Percentiles rank a stretch among this genome's conserved stretches.
phyloP scores from a whole-genome alignment of 2,888 invertebrate species.

The Halictus quadricinctus region DNA sequence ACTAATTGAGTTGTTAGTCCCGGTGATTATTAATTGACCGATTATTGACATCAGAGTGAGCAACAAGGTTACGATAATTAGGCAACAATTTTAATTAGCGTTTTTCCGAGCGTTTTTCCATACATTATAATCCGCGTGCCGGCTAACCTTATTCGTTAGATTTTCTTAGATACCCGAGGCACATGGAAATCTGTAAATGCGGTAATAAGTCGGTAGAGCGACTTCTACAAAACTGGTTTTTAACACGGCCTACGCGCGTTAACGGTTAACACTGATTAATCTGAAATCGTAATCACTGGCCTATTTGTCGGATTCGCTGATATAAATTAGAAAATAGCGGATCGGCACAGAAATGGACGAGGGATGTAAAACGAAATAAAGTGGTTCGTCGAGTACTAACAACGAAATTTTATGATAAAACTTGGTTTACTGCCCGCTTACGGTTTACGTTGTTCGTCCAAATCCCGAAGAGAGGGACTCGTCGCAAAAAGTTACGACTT shows the following conservation, averaged over 20 bases:
- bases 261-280: conserved; percentile 18
- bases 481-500: conserved; percentile 31
- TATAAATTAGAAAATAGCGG: conserved; percentile 9
- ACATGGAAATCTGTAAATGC: not conserved
- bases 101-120: not conserved
- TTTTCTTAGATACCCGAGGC: not conserved
- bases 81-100: not conserved
- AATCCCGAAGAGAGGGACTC: conserved; percentile 17
- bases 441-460: conserved; percentile 36
- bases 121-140: not conserved
- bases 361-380: conserved; percentile 39
- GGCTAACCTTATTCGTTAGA: not conserved
- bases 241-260: not conserved
- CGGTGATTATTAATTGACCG: not conserved
- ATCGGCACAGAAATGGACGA: not conserved
- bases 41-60: not conserved
- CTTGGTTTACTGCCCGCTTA: conserved; percentile 70
- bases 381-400: conserved; percentile 24
- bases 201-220: not conserved
- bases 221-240: conserved; percentile 10
- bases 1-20: not conserved
- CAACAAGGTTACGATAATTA: not conserved
- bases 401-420: conserved; percentile 71
- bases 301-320: conserved; percentile 2
- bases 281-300: conserved; percentile 6